A percentile compares a stretch with the other conserved stretches of the same genome.
phyloP scores from a whole-genome alignment of 1,140 invertebrate genomes.

The Pollicipes pollicipes region DNA sequence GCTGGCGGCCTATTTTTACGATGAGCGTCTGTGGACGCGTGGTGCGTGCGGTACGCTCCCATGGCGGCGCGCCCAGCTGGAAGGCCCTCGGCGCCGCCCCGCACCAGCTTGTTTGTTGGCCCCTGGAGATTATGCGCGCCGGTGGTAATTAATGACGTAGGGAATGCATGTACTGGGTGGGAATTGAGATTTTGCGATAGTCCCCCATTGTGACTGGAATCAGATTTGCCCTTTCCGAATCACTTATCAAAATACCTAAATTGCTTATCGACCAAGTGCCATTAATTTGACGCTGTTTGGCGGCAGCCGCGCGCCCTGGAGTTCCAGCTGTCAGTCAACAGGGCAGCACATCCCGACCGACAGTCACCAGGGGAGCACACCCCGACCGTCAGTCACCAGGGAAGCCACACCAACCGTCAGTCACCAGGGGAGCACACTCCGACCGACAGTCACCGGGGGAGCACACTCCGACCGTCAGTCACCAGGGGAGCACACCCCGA shows the following conservation, averaged over 20 bases:
- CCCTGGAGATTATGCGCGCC: not conserved
- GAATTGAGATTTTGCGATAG: not conserved
- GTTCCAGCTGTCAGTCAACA: too few relatives aligned
- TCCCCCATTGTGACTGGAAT: slow-evolving; percentile 1
- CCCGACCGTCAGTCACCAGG: too few relatives aligned
- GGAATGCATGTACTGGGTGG: not conserved
- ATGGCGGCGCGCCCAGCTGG: too few relatives aligned
- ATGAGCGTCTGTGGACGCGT: not conserved
- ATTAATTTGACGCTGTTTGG: not conserved
- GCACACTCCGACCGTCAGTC: too few relatives aligned
- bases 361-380: too few relatives aligned
- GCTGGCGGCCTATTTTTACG: not conserved
- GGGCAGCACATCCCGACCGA: too few relatives aligned
- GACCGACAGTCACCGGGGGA: too few relatives aligned
- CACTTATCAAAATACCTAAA: slow-evolving; percentile 1
- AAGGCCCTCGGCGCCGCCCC: too few relatives aligned
- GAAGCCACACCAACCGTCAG: too few relatives aligned
- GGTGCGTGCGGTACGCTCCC: not conserved
- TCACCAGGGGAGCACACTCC: too few relatives aligned
- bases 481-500: too few relatives aligned
- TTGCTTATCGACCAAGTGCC: not conserved
- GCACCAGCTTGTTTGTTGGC: not conserved
- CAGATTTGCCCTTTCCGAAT: not conserved
- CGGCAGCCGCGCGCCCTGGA: too few relatives aligned
- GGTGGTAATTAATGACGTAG: not conserved